Percentiles rank a stretch among this genome's conserved stretches.
Evolutionary conservation across 1,140 invertebrate species (phyloP).

Genomic region (Lepidotrigona ventralis): DNA sequence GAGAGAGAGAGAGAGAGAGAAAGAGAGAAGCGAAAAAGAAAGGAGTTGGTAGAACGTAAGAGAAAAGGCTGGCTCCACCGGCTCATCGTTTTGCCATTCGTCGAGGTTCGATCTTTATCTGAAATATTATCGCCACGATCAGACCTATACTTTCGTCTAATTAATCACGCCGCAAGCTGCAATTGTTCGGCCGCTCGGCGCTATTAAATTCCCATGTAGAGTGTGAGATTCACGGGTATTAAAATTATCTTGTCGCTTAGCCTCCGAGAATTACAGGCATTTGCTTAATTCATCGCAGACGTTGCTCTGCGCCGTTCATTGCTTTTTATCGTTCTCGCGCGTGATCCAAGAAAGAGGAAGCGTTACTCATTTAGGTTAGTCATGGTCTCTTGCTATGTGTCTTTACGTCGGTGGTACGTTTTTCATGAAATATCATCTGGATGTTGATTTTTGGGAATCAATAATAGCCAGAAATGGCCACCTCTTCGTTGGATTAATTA

Average conservation of each 20-base stretch:
- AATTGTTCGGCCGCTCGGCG: slow-evolving; percentile 49
- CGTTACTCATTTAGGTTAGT: background rate
- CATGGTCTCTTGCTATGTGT: background rate
- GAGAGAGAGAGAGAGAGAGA: background rate
- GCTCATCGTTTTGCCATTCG: slow-evolving; percentile 37
- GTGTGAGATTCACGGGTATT: slow-evolving; percentile 28
- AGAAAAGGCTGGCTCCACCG: background rate
- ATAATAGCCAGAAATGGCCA: background rate
- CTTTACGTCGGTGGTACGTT: background rate
- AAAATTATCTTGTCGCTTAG: slow-evolving; percentile 63
- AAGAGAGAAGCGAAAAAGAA: background rate
- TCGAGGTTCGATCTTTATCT: slow-evolving; percentile 58
- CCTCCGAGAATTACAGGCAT: slow-evolving; percentile 44
- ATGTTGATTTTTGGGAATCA: background rate
- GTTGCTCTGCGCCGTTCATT: background rate
- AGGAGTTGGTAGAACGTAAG: background rate
- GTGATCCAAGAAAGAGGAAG: background rate
- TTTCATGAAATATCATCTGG: background rate
- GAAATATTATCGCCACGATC: slow-evolving; percentile 53
- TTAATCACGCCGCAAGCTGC: slow-evolving; percentile 57
- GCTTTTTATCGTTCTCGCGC: slow-evolving; percentile 4
- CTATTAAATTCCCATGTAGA: slow-evolving; percentile 49
- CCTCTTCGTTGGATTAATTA: background rate
- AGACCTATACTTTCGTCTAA: slow-evolving; percentile 62
- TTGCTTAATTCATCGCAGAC: slow-evolving; percentile 34